These are phyloP conservation scores for Prolemur simus DNA, from an alignment of 2,113 vertebrate species.

Conservation along the genomic window DNA sequence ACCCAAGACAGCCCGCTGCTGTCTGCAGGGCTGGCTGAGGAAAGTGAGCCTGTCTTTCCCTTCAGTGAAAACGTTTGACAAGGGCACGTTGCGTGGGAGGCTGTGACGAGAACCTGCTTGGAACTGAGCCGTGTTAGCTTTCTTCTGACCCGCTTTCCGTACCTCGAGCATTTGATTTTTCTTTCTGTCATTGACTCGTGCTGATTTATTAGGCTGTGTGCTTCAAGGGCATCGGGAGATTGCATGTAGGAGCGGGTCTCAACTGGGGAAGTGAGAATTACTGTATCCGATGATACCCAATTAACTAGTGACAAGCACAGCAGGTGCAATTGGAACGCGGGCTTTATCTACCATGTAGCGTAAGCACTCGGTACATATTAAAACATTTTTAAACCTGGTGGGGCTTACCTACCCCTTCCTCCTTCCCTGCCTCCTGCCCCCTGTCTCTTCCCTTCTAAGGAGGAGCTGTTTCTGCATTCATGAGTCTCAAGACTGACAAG, in stretches of 20 bases:
- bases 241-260: conserved; percentile 75
- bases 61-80: conserved; percentile 65
- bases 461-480: conserved; percentile 54
- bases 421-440: not conserved
- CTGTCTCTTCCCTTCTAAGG: not conserved
- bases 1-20: conserved; percentile 53
- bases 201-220: conserved; percentile 76
- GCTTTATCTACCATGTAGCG: conserved; percentile 75
- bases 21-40: not conserved
- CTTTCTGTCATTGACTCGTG: conserved; percentile 76
- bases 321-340: conserved; percentile 76
- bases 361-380: conserved; percentile 70
- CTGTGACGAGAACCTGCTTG: conserved; percentile 59
- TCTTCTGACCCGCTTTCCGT: conserved; percentile 76
- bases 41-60: conserved; percentile 66
- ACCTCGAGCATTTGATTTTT: conserved; percentile 59
- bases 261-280: conserved; percentile 78
- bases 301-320: conserved; percentile 81
- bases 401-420: conserved; percentile 41
- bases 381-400: conserved; percentile 73
- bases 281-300: conserved; percentile 79
- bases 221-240: conserved; percentile 78
- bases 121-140: conserved; percentile 58
- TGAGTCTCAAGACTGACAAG: conserved; percentile 10
- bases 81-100: not conserved